Base-by-base conservation (phyloP, 2,797 vertebrate genomes). In the Galago senegalensis region DNA sequence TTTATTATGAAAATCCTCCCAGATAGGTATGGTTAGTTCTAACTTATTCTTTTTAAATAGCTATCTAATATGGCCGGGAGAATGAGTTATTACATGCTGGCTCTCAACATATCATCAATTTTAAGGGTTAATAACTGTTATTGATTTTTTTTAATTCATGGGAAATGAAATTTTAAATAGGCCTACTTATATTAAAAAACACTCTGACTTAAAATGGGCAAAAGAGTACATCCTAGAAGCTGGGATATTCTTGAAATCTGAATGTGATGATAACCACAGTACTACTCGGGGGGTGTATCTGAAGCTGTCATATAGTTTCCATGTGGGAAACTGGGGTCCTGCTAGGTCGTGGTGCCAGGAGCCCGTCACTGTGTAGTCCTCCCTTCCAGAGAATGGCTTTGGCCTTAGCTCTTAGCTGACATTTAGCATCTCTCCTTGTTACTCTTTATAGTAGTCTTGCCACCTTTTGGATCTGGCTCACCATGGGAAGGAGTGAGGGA, bases 21-120 rank as follows among this genome's bases (percentile, higher is more conserved):
- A 76, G 49, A 77, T 96, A 25, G 72, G 16, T 86, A 77, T 94
- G 81, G 63, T 89, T 91, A 91, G 43, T 72, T 73, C 34, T 87
- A 84, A 86, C 11, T 87, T 81, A 79, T 61, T 94, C 69, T 90
- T 94, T 92, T 75, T 34, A 79, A 96, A 86, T 76, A 93, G 53
- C 29, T 88, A 16, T 85, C 65, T 88, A 87, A 63, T 43, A 72
- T n/a, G 94, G 73, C 29, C 63, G 18, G 21, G 85, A 96, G 60
- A 89, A 91, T 89, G 69, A 85, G 37, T 60, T 63, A 31, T 34
- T 67, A 76, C 21, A 56, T 5, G 25, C 34, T 77, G 29, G 60
- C 84, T 93, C 92, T 96, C 31, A 87, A 95, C 80, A 93, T 11
- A 90, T 85, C 46, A n/a, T 86, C 49, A 31, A 93, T 87, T 96